Evolutionary conservation across 2,797 vertebrate species (phyloP), one percentile per base, ranked within the genome.

Genomic region (Danio jaintianensis): DNA sequence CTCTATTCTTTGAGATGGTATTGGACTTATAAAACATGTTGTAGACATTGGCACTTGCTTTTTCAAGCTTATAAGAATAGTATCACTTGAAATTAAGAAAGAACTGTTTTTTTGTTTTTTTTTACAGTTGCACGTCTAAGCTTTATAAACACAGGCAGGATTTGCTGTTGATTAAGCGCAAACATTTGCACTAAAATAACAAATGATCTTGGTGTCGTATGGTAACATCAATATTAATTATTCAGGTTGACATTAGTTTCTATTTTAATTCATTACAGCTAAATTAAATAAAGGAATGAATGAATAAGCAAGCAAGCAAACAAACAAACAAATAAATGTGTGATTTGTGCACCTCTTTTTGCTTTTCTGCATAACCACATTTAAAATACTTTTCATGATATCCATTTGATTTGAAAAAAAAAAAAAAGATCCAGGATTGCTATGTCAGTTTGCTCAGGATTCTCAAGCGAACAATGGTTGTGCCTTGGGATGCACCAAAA

Each of bases 181-280:
- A 73, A 59, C 42, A 47, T 59, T 59, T 73, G 55, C 42, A 47
- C 13, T 47, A 16, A 73, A 11, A 47, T 59, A 72, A 72, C 69
- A 72, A 45, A 20, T 73, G 2, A 11, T 59, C 18, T 72, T 6
- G 29, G 5, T 72, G n/a, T 42, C 1, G 42, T 20, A 29, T 29
- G 29, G 29, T 29, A 29, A 29, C 29, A 29, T 29, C 29, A 29
- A 1, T 29, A 1, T 29, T 29, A 29, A 9, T n/a, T 18, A 10
- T 1, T 11, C 7, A 18, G 4, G 4, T 9, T 55, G 4, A 55
- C 10, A 56, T 5, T 9, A 0, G 4, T 22, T 56, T 56, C 1
- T 20, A 4, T 56, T 66, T 47, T 66, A 4, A 64, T 45, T 1
- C 6, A 45, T 64, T 22, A 18, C 1, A 7, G 5, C 10, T 7